Conservation (phyloP, 2,113 vertebrate genomes). For the Melanerpes formicivorus region DNA sequence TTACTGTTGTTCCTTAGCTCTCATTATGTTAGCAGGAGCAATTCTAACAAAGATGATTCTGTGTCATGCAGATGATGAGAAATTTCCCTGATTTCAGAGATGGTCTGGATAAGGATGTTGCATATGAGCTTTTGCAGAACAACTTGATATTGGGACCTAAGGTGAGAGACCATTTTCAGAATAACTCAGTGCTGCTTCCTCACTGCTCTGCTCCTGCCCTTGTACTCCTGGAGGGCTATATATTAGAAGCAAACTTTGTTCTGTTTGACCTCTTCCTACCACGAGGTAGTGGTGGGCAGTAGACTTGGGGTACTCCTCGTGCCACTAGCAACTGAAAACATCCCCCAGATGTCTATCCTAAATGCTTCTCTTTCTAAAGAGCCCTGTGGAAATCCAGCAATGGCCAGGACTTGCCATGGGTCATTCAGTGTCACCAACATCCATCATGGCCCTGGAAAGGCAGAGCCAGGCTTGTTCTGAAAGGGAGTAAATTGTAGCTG, state of each 20-base stretch:
- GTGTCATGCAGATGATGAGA: accelerated
- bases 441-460: background rate
- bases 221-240: background rate
- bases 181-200: background rate
- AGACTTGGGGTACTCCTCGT: too few relatives aligned
- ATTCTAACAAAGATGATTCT: background rate
- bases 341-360: background rate
- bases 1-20: background rate
- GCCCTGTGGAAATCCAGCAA: background rate
- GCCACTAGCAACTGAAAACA: too few relatives aligned
- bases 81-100: background rate
- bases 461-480: background rate
- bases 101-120: conserved; percentile 21
- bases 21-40: background rate
- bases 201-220: background rate
- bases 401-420: background rate
- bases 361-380: background rate
- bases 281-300: background rate
- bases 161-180: background rate
- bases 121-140: background rate
- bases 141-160: accelerated
- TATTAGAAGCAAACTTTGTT: background rate
- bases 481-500: background rate
- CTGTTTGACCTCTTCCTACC: background rate
- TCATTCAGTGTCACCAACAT: background rate